Conservation (phyloP, 2,797 vertebrate species). For the Phoebastria nigripes region DNA sequence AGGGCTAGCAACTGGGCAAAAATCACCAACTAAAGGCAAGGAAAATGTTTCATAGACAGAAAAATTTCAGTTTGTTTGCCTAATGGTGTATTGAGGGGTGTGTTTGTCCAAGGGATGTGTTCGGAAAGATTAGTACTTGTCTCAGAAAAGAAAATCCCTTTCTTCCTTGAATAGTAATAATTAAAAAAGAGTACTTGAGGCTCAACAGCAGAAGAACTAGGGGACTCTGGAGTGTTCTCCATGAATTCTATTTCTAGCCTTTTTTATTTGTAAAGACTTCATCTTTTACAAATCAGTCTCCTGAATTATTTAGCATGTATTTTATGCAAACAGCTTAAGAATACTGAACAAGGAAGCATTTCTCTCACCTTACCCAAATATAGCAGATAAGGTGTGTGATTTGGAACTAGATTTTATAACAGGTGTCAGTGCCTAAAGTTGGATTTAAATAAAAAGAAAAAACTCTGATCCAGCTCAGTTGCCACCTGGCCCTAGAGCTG, state of each 20-base stretch:
- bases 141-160: neutral
- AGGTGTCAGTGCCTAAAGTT: neutral
- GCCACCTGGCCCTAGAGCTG: neutral
- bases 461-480: neutral
- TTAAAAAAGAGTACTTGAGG: neutral
- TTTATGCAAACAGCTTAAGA: conserved; percentile 6
- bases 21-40: neutral
- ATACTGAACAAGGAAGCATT: neutral
- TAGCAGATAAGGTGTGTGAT: neutral
- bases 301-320: conserved; percentile 23
- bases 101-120: neutral
- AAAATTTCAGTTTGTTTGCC: neutral
- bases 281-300: neutral
- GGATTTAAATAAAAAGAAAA: neutral
- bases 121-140: neutral
- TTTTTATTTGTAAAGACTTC: neutral
- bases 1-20: neutral
- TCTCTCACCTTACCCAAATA: neutral
- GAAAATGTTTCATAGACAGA: neutral
- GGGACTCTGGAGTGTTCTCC: neutral
- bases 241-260: neutral
- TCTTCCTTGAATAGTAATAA: neutral
- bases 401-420: neutral
- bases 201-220: neutral
- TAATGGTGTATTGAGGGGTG: neutral